Evolutionary conservation across 2,113 vertebrate genomes (phyloP), one percentile per base, ranked within the genome.

Genomic region (Oreochromis aureus): DNA sequence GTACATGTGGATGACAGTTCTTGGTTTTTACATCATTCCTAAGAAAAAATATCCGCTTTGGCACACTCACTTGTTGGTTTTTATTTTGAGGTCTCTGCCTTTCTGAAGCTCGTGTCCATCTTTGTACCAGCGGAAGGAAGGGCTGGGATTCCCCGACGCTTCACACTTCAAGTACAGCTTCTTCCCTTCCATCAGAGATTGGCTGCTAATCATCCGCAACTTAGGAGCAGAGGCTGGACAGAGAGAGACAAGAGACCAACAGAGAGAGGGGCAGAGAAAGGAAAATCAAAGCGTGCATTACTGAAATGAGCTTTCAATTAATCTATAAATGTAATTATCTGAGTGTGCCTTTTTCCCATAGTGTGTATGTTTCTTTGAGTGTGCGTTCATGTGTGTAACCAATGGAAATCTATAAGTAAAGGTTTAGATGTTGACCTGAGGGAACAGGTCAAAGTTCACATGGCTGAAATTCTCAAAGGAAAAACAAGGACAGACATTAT

Each of bases 81-180:
- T 99, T 96, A 99, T 99, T 94, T 98, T 97, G 86, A 99, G 97
- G 93, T 98, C 98, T 80, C 97, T 97, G 90, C 97, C 98, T 94
- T 98, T 98, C 95, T 98, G 98, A 87, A 99, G 97, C 92, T 99
- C 98, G 56, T 97, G 98, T 91, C 98, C 98, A 1, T 99, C 98
- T 96, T 98, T 98, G 96, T 98, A 98, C 98, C 98, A 99, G 48
- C 97, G 98, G 93, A 99, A 99, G 87, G 97, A 97, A 0, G 98
- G 98, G 93, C 97, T 97, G 88, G 98, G 98, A 94, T 97, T 98
- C 34, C 98, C 98, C 2, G 97, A 96, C 0, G 97, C 98, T 95
- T 99, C 98, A 2, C 98, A 99, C 95, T 98, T 99, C 95, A 99
- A 96, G 6, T 97, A 97, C 85, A 99, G 96, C 94, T 97, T 98